Conservation (phyloP, 2,888 invertebrate genomes). For the Orchesellides sinensis region DNA sequence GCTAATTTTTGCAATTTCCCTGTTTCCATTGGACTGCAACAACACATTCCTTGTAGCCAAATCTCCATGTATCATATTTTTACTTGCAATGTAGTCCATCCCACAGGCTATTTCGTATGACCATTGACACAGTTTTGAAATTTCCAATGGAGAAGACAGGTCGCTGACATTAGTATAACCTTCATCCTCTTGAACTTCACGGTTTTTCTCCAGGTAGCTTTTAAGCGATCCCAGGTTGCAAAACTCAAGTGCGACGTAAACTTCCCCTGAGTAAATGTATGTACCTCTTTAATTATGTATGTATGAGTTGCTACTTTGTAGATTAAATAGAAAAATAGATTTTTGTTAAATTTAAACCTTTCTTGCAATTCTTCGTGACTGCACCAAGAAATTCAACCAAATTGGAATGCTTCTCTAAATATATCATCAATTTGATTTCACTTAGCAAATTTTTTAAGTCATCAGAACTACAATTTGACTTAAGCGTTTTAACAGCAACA, state of each 20-base stretch:
- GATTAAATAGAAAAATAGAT: no score
- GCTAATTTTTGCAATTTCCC: conserved; percentile 1
- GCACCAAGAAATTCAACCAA: not conserved
- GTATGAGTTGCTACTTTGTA: no score
- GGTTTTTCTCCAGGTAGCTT: not conserved
- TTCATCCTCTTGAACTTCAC: not conserved
- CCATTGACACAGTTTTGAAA: not conserved
- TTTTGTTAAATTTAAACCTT: not conserved
- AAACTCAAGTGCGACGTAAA: not conserved
- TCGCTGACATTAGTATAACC: not conserved
- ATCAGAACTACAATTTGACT: not conserved
- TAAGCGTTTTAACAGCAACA: not conserved
- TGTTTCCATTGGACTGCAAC: not conserved
- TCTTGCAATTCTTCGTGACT: not conserved
- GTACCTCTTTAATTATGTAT: no score
- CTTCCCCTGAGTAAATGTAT: not conserved
- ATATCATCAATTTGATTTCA: not conserved
- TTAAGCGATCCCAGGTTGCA: not conserved
- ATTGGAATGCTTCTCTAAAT: not conserved
- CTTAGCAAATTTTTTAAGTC: not conserved
- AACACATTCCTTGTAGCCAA: conserved; percentile 6
- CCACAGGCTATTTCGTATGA: conserved; percentile 6
- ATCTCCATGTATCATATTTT: conserved; percentile 12
- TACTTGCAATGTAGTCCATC: not conserved
- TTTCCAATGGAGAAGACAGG: no score